Conservation (phyloP, 1,140 invertebrate species). For the Phortica variegata region DNA sequence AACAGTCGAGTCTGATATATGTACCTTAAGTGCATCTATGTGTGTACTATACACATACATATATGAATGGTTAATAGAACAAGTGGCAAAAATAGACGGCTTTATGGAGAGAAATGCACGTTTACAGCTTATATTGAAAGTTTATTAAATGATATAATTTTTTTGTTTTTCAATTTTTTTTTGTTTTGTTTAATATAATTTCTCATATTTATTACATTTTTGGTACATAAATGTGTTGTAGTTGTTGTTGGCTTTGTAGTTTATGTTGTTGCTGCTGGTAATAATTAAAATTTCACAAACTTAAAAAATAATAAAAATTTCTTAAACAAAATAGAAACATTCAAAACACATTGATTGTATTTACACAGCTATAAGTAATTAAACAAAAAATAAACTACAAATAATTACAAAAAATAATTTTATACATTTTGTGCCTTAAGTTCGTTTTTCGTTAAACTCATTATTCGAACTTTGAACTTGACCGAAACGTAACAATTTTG, state of each 20-base stretch:
- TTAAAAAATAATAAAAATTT: conserved; percentile 46
- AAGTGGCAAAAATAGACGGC: not conserved
- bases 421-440: conserved; percentile 49
- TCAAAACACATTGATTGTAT: conserved; percentile 16
- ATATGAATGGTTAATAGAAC: not conserved
- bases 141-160: not conserved
- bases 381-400: conserved; percentile 32
- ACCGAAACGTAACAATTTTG: conserved; percentile 55
- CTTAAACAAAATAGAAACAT: conserved; percentile 25
- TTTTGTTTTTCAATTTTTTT: conserved; percentile 13
- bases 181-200: conserved; percentile 12
- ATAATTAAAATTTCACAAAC: conserved; percentile 35
- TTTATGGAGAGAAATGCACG: not conserved
- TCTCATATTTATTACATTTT: conserved; percentile 55
- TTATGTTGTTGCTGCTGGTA: conserved; percentile 16
- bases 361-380: conserved; percentile 9
- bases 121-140: not conserved
- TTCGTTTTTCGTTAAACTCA: no score
- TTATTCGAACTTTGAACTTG: no score
- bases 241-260: conserved; percentile 21
- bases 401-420: conserved; percentile 44
- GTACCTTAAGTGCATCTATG: not conserved
- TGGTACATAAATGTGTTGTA: conserved; percentile 52
- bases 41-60: conserved; percentile 1
- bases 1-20: not conserved